Evolutionary conservation across 1,140 invertebrate genomes (phyloP).

Genomic region (Zaprionus inermis): DNA sequence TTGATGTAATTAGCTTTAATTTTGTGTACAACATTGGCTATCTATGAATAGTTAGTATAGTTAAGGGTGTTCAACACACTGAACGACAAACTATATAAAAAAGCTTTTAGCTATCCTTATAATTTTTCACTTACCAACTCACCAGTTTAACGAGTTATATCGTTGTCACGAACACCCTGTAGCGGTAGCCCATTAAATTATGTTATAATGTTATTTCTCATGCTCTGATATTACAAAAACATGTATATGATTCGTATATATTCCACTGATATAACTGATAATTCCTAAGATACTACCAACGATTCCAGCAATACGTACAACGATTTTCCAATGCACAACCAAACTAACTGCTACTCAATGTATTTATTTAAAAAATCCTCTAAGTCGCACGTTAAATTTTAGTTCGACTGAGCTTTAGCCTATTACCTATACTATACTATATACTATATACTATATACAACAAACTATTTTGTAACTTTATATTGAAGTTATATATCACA

Average conservation of each 20-base stretch:
- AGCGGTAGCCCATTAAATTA: not conserved
- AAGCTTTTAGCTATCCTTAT: not conserved
- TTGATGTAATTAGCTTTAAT: conserved; percentile 65
- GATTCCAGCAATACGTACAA: conserved; percentile 71
- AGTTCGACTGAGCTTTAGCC: conserved; percentile 8
- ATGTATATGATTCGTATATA: conserved; percentile 20
- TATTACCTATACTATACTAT: conserved; percentile 17
- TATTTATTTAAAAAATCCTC: conserved; percentile 44
- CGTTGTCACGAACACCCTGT: not conserved
- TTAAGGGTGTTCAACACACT: not conserved
- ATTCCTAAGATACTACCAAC: conserved; percentile 69
- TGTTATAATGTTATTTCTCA: conserved; percentile 33
- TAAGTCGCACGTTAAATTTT: not conserved
- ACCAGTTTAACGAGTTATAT: conserved; percentile 1
- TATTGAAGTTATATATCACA: conserved; percentile 10
- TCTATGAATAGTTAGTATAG: conserved; percentile 21
- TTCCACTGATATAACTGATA: conserved; percentile 62
- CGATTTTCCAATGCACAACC: conserved; percentile 51
- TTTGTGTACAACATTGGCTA: conserved; percentile 34
- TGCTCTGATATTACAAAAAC: conserved; percentile 57
- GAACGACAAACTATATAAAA: too few relatives aligned
- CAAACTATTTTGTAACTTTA: conserved; percentile 10
- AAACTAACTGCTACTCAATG: conserved; percentile 30
- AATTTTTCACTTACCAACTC: not conserved
- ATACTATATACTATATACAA: conserved; percentile 20